phyloP scores from a whole-genome alignment of 2,888 invertebrate genomes.

The Stenotaenia linearis region DNA sequence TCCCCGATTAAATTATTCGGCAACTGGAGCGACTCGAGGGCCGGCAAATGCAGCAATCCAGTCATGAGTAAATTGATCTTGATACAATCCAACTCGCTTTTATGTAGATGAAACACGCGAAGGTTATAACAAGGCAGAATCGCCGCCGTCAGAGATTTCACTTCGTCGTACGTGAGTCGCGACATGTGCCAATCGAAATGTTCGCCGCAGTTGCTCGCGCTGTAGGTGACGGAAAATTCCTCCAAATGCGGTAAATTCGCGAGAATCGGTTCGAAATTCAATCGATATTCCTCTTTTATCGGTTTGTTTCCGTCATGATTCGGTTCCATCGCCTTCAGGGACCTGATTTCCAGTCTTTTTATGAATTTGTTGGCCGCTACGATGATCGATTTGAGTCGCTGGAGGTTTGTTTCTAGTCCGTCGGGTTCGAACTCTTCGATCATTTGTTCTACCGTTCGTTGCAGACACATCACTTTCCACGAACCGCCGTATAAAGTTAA shows the following conservation, averaged over 20 bases:
- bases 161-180: constrained; percentile 1
- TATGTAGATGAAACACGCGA: not conserved
- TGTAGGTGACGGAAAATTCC: not conserved
- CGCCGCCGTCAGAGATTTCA: not conserved
- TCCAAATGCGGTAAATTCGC: not conserved
- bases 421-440: not conserved
- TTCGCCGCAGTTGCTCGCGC: not conserved
- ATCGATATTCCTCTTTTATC: not conserved
- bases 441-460: not conserved
- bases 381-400: not conserved
- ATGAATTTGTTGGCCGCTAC: not conserved
- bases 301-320: not conserved
- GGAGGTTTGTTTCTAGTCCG: not conserved
- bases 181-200: not conserved
- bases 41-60: not conserved
- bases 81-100: constrained; percentile 21
- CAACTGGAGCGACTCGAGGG: not conserved
- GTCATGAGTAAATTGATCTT: not conserved
- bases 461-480: constrained; percentile 23
- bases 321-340: not conserved
- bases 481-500: not conserved
- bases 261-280: constrained; percentile 8
- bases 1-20: constrained; percentile 17
- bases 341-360: not conserved
- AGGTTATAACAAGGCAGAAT: not conserved